These are phyloP conservation scores for Bostrychus sinensis DNA, from an alignment of 2,113 vertebrate species.

Conservation along the genomic window DNA sequence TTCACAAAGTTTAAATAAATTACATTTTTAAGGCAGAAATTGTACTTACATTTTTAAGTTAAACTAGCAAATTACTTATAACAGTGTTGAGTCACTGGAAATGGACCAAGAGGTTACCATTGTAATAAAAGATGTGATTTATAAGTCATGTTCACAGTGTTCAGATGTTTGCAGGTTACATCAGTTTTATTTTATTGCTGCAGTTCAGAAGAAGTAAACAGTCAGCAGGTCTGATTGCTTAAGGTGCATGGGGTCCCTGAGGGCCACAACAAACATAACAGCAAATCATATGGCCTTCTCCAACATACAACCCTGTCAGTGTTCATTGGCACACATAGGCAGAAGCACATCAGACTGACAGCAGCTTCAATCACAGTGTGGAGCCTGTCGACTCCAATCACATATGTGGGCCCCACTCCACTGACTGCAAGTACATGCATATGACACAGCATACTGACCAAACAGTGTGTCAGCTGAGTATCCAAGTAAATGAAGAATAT, in stretches of 20 bases:
- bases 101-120: too few relatives aligned
- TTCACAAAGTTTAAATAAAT: too few relatives aligned
- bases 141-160: background rate
- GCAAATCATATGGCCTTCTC: constrained; percentile 54
- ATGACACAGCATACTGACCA: constrained; percentile 28
- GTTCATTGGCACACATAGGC: constrained; percentile 61
- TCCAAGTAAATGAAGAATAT: too few relatives aligned
- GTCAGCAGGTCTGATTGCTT: constrained; percentile 35
- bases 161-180: constrained; percentile 7
- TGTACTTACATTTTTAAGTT: too few relatives aligned
- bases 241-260: constrained; percentile 36
- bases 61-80: too few relatives aligned
- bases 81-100: too few relatives aligned
- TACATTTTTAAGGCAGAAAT: too few relatives aligned
- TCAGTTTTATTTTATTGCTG: constrained; percentile 13
- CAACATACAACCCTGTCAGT: constrained; percentile 68
- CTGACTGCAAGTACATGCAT: constrained; percentile 33
- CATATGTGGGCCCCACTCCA: constrained; percentile 41
- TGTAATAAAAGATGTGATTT: background rate
- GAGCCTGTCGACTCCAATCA: constrained; percentile 77
- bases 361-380: constrained; percentile 56
- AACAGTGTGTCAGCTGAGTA: background rate
- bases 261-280: constrained; percentile 44
- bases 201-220: constrained; percentile 23
- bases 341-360: constrained; percentile 83